Conservation (phyloP, 1,140 invertebrate species). For the Drosophila sturtevanti region DNA sequence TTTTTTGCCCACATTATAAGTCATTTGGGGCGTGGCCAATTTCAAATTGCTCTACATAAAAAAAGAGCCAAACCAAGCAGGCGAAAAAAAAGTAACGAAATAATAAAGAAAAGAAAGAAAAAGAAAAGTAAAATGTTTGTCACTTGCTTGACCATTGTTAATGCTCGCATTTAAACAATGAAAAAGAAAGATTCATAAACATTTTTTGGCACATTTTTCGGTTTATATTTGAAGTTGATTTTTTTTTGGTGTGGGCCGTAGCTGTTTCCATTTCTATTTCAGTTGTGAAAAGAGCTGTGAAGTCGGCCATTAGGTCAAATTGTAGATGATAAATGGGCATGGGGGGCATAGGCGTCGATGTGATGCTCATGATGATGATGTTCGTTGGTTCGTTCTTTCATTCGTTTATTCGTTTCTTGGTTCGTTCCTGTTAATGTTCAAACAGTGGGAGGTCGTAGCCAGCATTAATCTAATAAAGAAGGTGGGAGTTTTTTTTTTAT, state of each 20-base stretch:
- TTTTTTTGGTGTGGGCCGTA: conserved; percentile 34
- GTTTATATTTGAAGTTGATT: conserved; percentile 31
- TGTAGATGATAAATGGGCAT: conserved; percentile 67
- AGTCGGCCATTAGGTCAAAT: conserved; percentile 79
- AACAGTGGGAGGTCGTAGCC: conserved; percentile 52
- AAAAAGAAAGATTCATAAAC: conserved; percentile 10
- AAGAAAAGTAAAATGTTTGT: conserved; percentile 47
- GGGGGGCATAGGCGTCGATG: conserved; percentile 55
- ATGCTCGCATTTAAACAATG: conserved; percentile 9
- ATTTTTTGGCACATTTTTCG: conserved; percentile 42
- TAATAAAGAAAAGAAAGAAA: not conserved
- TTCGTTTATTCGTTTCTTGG: not conserved
- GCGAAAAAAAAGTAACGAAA: not conserved
- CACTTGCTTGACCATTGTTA: conserved; percentile 43
- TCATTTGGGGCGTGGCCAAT: conserved; percentile 73
- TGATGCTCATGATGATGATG: conserved; percentile 53
- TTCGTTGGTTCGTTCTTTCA: conserved; percentile 26
- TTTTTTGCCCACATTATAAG: conserved; percentile 18
- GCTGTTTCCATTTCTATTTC: conserved; percentile 34
- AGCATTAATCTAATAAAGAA: conserved; percentile 73
- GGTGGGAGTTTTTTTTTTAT: conserved; percentile 60
- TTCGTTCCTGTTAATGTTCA: conserved; percentile 15
- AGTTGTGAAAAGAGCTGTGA: conserved; percentile 66
- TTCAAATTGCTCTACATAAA: conserved; percentile 59
- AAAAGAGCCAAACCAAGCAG: not conserved